A percentile compares a stretch with the other conserved stretches of the same genome.
Evolutionary conservation across 37 sponge, comb jelly and placozoan genomes (phyloP).

Genomic region (Theonella swinhoei): DNA sequence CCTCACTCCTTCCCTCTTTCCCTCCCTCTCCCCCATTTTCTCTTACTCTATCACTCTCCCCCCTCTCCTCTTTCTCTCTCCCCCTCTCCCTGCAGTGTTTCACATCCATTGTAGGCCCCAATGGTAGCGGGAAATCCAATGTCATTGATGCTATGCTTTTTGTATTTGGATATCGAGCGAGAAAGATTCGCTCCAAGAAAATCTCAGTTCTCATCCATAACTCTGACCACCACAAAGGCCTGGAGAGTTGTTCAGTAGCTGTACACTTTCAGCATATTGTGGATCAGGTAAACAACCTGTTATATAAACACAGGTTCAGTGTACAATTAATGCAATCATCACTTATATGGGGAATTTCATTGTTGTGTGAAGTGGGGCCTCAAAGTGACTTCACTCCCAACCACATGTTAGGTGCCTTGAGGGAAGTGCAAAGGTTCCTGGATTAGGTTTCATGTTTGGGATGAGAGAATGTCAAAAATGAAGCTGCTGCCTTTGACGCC

Average conservation of each 20-base stretch:
- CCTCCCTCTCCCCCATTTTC: background rate
- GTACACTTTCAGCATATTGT: conserved; percentile 90
- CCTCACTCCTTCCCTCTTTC: no score
- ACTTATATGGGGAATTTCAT: no score
- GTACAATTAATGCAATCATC: no score
- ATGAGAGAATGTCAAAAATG: no score
- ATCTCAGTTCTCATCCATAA: conserved; percentile 93
- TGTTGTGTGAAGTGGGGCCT: no score
- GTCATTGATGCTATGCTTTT: conserved; percentile 97
- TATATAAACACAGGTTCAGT: no score
- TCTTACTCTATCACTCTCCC: background rate
- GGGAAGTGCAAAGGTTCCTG: no score
- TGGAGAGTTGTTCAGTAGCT: conserved; percentile 82
- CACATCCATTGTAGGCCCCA: conserved; percentile 94
- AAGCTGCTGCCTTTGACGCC: no score
- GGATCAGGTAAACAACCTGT: conserved; percentile 65
- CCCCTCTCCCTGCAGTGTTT: conserved; percentile 70
- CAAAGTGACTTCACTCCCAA: no score
- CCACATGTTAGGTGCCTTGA: no score
- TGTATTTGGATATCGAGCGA: conserved; percentile 96
- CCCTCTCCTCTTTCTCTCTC: background rate
- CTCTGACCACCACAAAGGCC: conserved; percentile 77
- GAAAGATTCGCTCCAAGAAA: conserved; percentile 95
- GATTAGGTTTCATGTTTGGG: no score
- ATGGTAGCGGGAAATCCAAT: conserved; percentile 98